Percentiles rank a stretch among this genome's conserved stretches.
Evolutionary conservation across 2,888 invertebrate genomes (phyloP).

Genomic region (Taenaris catops): DNA sequence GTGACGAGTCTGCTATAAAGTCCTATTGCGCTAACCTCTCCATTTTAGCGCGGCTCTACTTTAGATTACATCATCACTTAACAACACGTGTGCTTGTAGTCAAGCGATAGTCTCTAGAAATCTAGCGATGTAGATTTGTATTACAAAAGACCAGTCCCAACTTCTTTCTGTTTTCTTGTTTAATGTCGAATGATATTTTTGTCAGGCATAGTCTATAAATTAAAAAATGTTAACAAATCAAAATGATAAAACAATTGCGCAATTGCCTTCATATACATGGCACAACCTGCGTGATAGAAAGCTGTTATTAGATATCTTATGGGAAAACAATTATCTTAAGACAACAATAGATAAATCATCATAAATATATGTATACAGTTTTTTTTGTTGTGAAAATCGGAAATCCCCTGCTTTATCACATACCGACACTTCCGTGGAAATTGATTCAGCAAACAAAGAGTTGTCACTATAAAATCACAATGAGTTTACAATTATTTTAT

Average conservation of each 20-base stretch:
- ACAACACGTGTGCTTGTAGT: no score
- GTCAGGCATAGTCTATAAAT: no score
- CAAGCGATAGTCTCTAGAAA: no score
- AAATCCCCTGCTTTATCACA: slow-evolving; percentile 63
- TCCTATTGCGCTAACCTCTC: no score
- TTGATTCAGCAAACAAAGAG: slow-evolving; percentile 32
- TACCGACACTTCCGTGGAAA: slow-evolving; percentile 58
- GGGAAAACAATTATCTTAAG: slow-evolving; percentile 48
- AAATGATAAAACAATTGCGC: slow-evolving; percentile 1
- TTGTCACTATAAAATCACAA: slow-evolving; percentile 51
- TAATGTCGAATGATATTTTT: no score
- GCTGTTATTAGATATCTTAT: slow-evolving; percentile 40
- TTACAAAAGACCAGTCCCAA: no score
- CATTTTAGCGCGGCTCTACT: no score
- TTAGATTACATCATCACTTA: no score
- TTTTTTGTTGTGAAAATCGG: slow-evolving; percentile 61
- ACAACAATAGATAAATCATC: slow-evolving; percentile 55
- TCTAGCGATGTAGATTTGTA: no score
- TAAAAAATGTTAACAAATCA: no score
- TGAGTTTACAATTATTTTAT: slow-evolving; percentile 44
- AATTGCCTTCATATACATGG: slow-evolving; percentile 15
- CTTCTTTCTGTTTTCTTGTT: no score
- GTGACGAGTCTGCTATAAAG: no score
- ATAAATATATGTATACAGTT: slow-evolving; percentile 31
- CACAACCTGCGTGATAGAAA: slow-evolving; percentile 40